A percentile compares a stretch with the other conserved stretches of the same genome.
These are phyloP conservation scores for Kryptolebias ocellatus DNA, from an alignment of 2,797 vertebrate genomes.

Conservation along the genomic window DNA sequence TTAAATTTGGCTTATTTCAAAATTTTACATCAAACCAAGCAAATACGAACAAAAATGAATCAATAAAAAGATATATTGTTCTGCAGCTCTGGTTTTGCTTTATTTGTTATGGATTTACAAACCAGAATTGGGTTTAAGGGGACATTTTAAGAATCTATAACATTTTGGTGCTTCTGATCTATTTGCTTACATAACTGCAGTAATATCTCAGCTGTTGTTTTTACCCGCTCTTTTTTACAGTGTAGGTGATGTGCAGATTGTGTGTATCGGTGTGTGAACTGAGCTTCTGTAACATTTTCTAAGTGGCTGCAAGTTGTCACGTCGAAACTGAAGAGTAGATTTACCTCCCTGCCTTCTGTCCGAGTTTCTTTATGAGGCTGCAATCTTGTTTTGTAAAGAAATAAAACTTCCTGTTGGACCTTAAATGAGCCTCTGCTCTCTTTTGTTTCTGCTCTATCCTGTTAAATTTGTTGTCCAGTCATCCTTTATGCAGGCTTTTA, in stretches of 20 bases:
- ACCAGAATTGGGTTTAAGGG: too few relatives aligned
- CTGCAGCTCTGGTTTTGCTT: too few relatives aligned
- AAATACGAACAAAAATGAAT: neutral
- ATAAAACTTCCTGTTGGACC: slow-evolving; percentile 44
- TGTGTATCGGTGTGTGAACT: slow-evolving; percentile 41
- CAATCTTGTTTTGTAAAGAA: slow-evolving; percentile 60
- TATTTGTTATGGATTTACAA: too few relatives aligned
- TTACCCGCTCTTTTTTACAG: slow-evolving; percentile 15
- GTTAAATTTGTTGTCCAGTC: neutral
- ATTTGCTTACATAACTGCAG: slow-evolving; percentile 10
- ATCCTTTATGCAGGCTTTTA: neutral
- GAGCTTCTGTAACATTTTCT: slow-evolving; percentile 55
- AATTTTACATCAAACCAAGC: neutral
- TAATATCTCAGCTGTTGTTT: slow-evolving; percentile 11
- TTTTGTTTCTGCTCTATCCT: neutral
- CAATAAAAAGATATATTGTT: neutral
- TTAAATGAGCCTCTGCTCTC: neutral
- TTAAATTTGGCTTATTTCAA: neutral
- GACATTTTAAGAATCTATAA: neutral
- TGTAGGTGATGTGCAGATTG: slow-evolving; percentile 30
- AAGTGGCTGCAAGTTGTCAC: slow-evolving; percentile 49
- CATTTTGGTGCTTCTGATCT: neutral
- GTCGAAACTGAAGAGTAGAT: slow-evolving; percentile 36
- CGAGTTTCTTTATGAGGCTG: slow-evolving; percentile 49
- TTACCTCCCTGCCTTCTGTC: slow-evolving; percentile 42